Percentiles rank a stretch among this genome's conserved stretches.
These are phyloP conservation scores for Elysia chlorotica DNA, from an alignment of 1,140 invertebrate species.

Conservation along the genomic window DNA sequence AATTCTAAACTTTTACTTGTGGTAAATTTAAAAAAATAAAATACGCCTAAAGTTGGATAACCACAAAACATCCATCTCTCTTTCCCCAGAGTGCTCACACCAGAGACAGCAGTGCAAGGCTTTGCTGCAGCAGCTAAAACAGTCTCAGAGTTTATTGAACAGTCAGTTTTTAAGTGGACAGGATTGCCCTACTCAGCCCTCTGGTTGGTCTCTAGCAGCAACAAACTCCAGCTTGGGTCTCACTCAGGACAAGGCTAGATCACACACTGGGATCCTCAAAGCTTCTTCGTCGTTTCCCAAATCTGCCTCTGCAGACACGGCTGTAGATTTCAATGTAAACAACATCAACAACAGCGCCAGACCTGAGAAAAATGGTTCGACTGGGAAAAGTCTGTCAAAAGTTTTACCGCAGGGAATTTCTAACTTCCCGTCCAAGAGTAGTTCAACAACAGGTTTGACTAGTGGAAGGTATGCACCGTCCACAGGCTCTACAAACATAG, in stretches of 20 bases:
- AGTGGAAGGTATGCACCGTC: too few species aligned
- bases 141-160: not conserved
- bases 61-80: too few species aligned
- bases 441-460: not conserved
- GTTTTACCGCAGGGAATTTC: too few species aligned
- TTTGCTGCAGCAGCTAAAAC: not conserved
- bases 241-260: not conserved
- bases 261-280: not conserved
- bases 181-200: not conserved
- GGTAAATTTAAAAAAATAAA: too few species aligned
- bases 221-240: not conserved
- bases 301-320: not conserved
- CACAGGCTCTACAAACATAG: too few species aligned
- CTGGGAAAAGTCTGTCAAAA: too few species aligned
- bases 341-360: not conserved
- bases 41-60: too few species aligned
- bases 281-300: not conserved
- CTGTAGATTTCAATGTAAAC: not conserved
- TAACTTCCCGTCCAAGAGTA: not conserved
- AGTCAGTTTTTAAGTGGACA: not conserved
- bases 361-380: too few species aligned
- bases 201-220: not conserved
- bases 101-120: not conserved
- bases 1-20: too few species aligned
- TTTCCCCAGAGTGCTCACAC: not conserved